Evolutionary conservation across 2,888 invertebrate genomes (phyloP).

Genomic region (Scelioninae gen. 1): DNA sequence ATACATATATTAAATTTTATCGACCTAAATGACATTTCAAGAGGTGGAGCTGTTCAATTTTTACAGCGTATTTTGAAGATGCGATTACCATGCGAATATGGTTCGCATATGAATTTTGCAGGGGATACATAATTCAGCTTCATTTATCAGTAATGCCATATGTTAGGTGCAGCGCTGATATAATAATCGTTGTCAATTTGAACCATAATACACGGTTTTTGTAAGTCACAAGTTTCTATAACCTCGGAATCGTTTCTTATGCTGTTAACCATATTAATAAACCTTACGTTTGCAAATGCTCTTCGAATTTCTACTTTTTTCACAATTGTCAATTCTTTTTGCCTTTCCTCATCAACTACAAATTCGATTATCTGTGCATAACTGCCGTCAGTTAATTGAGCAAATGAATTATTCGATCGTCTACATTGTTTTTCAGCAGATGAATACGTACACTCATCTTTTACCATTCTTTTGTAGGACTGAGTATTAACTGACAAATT

Average conservation of each 20-base stretch:
- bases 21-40: too few relatives aligned
- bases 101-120: too few relatives aligned
- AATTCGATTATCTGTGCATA: constrained; percentile 5
- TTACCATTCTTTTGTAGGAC: too few relatives aligned
- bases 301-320: constrained; percentile 3
- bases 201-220: constrained; percentile 1
- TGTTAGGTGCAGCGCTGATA: constrained; percentile 3
- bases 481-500: too few relatives aligned
- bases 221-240: background rate
- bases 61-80: too few relatives aligned
- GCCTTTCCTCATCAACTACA: background rate
- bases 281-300: background rate
- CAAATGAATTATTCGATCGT: constrained; percentile 24
- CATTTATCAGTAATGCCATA: background rate
- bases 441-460: background rate
- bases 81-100: too few relatives aligned
- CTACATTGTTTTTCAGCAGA: background rate
- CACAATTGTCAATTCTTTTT: constrained; percentile 10
- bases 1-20: too few relatives aligned
- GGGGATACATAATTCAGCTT: too few relatives aligned
- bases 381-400: background rate
- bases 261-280: background rate
- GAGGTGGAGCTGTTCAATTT: too few relatives aligned
- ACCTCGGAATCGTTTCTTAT: background rate
- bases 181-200: background rate